Base-by-base conservation (phyloP, 1,140 invertebrate species). In the Triops cancriformis region DNA sequence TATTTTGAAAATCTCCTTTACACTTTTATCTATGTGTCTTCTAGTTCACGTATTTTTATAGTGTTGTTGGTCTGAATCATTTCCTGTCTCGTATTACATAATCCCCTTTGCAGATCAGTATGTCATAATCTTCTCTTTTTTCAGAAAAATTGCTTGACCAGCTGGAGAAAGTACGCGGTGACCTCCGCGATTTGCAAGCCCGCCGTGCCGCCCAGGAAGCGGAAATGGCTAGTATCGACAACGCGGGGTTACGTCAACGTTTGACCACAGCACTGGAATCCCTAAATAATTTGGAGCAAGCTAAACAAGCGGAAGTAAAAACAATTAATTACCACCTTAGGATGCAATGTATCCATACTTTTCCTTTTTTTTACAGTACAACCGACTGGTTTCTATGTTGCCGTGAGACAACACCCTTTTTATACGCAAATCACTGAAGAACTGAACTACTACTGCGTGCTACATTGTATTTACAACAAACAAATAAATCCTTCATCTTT, bases 161-260 rank as follows among this genome's bases (percentile, higher is more conserved):
- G 41, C 73, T 81, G n/a, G 72, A 76, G 14, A 75, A 76, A 37
- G 45, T 82, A 1, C 87, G 89, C 28, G 83, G 87, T 7, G 91
- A 95, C 84, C 84, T 95, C 37, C 87, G 88, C 26, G 90, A 92
- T 77, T 84, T 96, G 18, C 90, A 90, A 81, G 87, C 89, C 73
- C 88, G 91, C 73, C 86, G 91, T 79, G 87, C 90, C 72, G 90
- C 92, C 80, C 94, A 94, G 82, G 92, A 95, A 82, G 86, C 89
- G 74, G 92, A 95, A 84, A 91, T 96, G 81, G 89, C 90, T 7
- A 92, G 90, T 43, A 94, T 96, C 82, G 94, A 96, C 83, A 97
- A 96, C 84, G 84, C 91, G 76, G 92, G 93, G 28, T 83, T 97
- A 0, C 88, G 91, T 73, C 91, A 94, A 83, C 85, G 94, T 51